These are phyloP conservation scores for Panulirus ornatus DNA, from an alignment of 1,140 invertebrate genomes.

Conservation along the genomic window DNA sequence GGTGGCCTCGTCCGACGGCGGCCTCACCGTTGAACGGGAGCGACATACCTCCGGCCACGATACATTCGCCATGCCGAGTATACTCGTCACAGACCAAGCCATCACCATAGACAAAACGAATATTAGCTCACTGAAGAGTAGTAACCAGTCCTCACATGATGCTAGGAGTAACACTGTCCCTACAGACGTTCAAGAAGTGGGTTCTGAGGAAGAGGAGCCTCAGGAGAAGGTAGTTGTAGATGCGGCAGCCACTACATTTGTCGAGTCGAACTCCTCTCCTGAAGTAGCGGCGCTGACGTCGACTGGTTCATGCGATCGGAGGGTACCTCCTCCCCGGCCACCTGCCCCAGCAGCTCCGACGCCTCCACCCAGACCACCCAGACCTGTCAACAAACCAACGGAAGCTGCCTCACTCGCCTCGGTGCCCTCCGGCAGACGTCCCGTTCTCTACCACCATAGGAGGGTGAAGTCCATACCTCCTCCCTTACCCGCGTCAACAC, in stretches of 20 bases:
- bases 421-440: not conserved
- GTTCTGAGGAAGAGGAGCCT: not conserved
- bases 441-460: not conserved
- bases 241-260: too few species aligned
- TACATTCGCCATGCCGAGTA: conserved; percentile 7
- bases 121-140: not conserved
- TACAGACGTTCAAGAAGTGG: not conserved
- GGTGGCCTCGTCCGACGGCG: not conserved
- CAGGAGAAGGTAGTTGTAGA: too few species aligned
- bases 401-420: not conserved
- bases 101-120: not conserved
- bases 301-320: not conserved
- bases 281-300: not conserved
- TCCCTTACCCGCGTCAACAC: not conserved
- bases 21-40: not conserved
- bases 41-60: conserved; percentile 8
- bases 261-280: not conserved
- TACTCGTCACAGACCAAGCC: conserved; percentile 4
- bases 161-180: not conserved
- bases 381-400: not conserved
- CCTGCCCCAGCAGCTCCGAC: not conserved
- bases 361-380: conserved; percentile 8
- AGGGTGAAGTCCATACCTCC: not conserved
- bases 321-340: conserved; percentile 37
- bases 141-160: not conserved